phyloP scores from a whole-genome alignment of 2,888 invertebrate genomes.

The Ctenicera cuprea region DNA sequence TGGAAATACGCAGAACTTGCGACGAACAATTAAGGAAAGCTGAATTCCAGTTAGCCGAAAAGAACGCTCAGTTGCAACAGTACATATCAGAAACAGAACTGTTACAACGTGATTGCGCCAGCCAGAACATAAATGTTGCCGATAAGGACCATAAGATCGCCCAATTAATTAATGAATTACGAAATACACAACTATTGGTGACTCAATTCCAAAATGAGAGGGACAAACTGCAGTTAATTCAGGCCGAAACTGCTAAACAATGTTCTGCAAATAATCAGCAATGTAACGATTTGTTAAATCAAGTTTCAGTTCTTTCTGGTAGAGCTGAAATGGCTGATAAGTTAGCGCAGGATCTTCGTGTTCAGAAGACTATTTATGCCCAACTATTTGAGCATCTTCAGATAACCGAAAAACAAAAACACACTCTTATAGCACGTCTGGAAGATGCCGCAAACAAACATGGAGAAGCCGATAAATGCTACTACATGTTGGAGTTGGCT shows the following conservation, averaged over 20 bases:
- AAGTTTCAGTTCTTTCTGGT: constrained; percentile 52
- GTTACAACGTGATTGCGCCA: constrained; percentile 59
- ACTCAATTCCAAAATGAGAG: constrained; percentile 66
- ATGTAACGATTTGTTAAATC: constrained; percentile 53
- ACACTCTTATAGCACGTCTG: constrained; percentile 68
- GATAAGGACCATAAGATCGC: constrained; percentile 63
- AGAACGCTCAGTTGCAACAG: constrained; percentile 57
- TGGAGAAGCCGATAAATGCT: constrained; percentile 54
- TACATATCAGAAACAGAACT: constrained; percentile 64
- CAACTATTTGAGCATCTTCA: constrained; percentile 57
- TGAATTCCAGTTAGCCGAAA: constrained; percentile 69
- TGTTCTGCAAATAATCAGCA: constrained; percentile 45
- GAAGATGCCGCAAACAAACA: constrained; percentile 50
- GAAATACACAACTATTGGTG: constrained; percentile 63
- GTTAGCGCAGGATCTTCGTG: constrained; percentile 53
- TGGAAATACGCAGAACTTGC: constrained; percentile 40
- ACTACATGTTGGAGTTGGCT: constrained; percentile 54
- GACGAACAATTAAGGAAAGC: constrained; percentile 55
- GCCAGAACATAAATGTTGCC: constrained; percentile 57
- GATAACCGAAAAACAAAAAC: constrained; percentile 65
- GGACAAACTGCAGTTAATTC: constrained; percentile 62
- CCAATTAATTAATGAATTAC: constrained; percentile 60
- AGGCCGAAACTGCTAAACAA: constrained; percentile 44
- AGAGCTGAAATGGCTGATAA: constrained; percentile 55
- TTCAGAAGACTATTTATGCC: constrained; percentile 55